Percentiles rank a stretch among this genome's conserved stretches.
These are phyloP conservation scores for Conomelus anceps DNA, from an alignment of 2,888 invertebrate species.

Conservation along the genomic window DNA sequence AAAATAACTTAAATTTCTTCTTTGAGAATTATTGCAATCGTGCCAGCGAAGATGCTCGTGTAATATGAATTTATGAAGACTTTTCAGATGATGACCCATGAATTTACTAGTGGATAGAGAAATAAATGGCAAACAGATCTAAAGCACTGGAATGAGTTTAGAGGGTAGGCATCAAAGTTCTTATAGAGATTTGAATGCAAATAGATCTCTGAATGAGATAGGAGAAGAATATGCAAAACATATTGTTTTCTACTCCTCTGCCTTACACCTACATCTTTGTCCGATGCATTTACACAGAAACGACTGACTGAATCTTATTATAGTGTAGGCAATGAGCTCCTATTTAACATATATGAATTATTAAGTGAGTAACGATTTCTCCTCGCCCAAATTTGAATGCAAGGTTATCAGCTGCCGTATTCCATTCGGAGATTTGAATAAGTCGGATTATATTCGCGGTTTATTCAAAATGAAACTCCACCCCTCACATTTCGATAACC, in stretches of 20 bases:
- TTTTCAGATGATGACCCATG: background rate
- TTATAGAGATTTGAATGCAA: background rate
- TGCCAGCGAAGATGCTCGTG: background rate
- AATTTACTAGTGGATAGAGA: background rate
- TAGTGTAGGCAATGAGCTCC: background rate
- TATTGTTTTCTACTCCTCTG: background rate
- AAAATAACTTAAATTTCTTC: background rate
- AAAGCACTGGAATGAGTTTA: background rate
- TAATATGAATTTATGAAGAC: background rate
- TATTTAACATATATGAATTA: background rate
- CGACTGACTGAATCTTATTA: background rate
- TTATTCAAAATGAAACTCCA: background rate
- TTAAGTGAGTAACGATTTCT: background rate
- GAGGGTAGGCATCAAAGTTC: background rate
- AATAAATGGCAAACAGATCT: background rate
- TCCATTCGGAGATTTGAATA: background rate
- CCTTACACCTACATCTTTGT: background rate
- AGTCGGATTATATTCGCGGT: background rate
- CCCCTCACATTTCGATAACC: background rate
- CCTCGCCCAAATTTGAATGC: background rate
- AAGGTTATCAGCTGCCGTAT: background rate
- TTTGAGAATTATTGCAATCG: background rate
- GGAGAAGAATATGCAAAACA: background rate
- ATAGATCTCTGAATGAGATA: background rate
- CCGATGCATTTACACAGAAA: background rate